Conservation (phyloP, 2,888 invertebrate genomes). For the Drymonia ruficornis region DNA sequence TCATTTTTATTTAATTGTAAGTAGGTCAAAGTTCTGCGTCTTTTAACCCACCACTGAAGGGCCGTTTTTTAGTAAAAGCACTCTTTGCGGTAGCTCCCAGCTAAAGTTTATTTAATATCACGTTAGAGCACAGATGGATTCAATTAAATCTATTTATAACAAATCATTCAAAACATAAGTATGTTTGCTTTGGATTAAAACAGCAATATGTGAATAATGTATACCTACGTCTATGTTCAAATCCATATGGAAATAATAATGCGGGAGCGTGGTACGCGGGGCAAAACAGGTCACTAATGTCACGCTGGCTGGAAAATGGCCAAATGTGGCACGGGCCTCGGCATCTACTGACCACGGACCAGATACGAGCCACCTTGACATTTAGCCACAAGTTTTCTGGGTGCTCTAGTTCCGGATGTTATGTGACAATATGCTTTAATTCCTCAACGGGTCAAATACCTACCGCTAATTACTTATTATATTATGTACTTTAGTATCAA, state of each 20-base stretch:
- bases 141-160: constrained; percentile 18
- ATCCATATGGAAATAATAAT: constrained; percentile 16
- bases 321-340: constrained; percentile 30
- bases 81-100: background rate
- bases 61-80: background rate
- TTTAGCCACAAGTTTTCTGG: constrained; percentile 16
- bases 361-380: constrained; percentile 37
- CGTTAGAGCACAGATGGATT: constrained; percentile 18
- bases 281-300: constrained; percentile 27
- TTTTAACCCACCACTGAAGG: background rate
- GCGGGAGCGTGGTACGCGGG: constrained; percentile 6
- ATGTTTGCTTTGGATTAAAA: constrained; percentile 18
- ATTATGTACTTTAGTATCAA: no score
- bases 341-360: constrained; percentile 28
- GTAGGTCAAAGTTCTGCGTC: background rate
- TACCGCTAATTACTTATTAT: no score
- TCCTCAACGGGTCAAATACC: background rate
- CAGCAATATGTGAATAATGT: constrained; percentile 11
- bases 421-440: background rate
- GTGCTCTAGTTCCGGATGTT: background rate
- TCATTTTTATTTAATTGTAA: no score
- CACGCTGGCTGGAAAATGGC: constrained; percentile 34
- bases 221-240: background rate
- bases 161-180: constrained; percentile 29
- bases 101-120: constrained; percentile 16